A percentile compares a stretch with the other conserved stretches of the same genome.
Conservation (phyloP, 2,113 vertebrate species). For the Morone chrysops region DNA sequence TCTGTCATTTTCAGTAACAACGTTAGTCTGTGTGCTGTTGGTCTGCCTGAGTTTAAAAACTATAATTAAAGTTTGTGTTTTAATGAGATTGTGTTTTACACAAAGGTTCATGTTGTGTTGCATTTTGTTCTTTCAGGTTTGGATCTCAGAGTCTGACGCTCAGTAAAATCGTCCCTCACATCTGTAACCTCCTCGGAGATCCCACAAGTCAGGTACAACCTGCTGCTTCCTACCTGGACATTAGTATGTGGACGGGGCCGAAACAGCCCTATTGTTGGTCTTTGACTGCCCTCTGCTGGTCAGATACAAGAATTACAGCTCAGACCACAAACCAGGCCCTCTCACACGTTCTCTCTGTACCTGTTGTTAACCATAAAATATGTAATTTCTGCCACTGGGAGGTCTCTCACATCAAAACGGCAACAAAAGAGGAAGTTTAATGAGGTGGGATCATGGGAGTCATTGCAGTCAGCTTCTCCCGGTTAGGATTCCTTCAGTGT, state of each 20-base stretch:
- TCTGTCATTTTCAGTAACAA: too few species aligned
- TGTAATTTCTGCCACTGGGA: too few species aligned
- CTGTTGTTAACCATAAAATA: not conserved
- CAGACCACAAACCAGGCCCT: not conserved
- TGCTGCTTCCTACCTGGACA: not conserved
- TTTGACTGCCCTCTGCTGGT: conserved; percentile 45
- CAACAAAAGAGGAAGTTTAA: too few species aligned
- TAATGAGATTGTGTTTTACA: not conserved
- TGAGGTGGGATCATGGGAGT: too few species aligned
- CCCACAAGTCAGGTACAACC: conserved; percentile 92
- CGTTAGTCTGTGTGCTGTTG: too few species aligned
- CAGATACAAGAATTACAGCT: not conserved
- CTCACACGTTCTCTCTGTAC: not conserved
- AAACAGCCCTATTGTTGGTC: not conserved
- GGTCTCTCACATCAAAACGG: too few species aligned
- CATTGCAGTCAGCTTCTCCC: too few species aligned
- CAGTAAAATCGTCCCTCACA: conserved; percentile 98
- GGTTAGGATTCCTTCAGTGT: too few species aligned
- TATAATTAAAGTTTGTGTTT: too few species aligned
- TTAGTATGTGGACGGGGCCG: not conserved
- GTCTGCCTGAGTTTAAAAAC: too few species aligned
- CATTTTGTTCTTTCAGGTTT: conserved; percentile 84
- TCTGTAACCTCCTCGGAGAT: conserved; percentile 97
- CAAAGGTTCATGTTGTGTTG: not conserved
- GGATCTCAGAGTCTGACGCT: conserved; percentile 97